These are phyloP conservation scores for Psittacus erithacus DNA, from an alignment of 2,113 vertebrate genomes.

Conservation along the genomic window DNA sequence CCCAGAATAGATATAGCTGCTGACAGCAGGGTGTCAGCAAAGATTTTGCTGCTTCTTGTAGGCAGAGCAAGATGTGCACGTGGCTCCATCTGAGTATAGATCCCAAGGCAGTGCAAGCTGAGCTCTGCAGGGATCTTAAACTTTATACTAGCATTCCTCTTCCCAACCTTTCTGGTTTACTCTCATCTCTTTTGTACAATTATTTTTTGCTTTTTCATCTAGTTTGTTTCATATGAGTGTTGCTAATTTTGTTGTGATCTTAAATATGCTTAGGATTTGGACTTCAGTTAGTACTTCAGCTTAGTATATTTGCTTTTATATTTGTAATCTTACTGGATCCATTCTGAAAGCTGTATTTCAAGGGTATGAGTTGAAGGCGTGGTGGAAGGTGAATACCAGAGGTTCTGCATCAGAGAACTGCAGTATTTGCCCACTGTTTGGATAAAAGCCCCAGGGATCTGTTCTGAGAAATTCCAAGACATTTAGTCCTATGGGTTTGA, in stretches of 20 bases:
- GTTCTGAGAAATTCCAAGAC: neutral
- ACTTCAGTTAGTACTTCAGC: neutral
- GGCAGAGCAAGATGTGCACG: neutral
- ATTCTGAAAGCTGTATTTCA: neutral
- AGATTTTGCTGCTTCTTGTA: neutral
- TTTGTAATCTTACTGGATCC: neutral
- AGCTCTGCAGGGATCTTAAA: neutral
- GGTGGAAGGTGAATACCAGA: neutral
- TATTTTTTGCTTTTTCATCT: neutral
- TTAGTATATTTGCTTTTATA: neutral
- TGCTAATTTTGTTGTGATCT: neutral
- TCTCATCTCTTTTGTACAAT: neutral
- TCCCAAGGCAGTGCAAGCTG: neutral
- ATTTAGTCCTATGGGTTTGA: neutral
- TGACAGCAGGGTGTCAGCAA: neutral
- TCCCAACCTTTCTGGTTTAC: neutral
- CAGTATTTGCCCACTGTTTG: neutral
- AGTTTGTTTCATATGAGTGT: neutral
- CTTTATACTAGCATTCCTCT: neutral
- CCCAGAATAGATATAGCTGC: slow-evolving; percentile 4
- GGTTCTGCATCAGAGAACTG: neutral
- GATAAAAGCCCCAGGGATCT: neutral
- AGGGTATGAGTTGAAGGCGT: neutral
- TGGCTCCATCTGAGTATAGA: neutral
- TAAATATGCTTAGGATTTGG: neutral